phyloP scores from a whole-genome alignment of 2,888 invertebrate species.

The Campoplex nolae region DNA sequence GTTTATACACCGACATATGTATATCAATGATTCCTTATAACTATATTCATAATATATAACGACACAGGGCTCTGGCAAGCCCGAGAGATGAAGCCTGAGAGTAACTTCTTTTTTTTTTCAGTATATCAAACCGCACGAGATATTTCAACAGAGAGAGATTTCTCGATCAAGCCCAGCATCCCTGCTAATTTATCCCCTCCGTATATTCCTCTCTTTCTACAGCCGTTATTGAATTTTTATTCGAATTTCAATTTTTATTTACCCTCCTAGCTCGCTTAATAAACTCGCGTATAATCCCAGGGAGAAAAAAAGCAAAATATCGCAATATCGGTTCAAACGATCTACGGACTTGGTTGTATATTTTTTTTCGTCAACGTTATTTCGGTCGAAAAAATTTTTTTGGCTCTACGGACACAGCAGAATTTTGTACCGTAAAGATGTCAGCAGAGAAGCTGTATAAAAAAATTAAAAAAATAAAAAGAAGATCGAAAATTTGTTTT shows the following conservation, averaged over 20 bases:
- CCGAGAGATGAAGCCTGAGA: neutral
- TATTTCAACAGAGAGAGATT: conserved; percentile 19
- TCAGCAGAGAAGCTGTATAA: too few relatives aligned
- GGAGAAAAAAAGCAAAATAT: neutral
- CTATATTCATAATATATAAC: neutral
- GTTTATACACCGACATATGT: conserved; percentile 15
- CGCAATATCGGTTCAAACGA: neutral
- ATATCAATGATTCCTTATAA: neutral
- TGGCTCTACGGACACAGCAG: too few relatives aligned
- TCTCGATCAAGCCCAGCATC: neutral
- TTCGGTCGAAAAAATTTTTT: neutral
- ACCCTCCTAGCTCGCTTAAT: neutral
- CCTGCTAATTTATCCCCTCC: conserved; percentile 14
- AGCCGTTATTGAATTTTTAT: conserved; percentile 24
- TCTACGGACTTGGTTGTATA: neutral
- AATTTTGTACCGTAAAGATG: too few relatives aligned
- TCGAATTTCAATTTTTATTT: neutral
- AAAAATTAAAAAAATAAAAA: too few relatives aligned
- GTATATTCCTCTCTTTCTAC: neutral
- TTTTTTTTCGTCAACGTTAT: neutral
- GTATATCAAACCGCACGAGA: conserved; percentile 31
- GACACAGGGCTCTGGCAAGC: conserved; percentile 5
- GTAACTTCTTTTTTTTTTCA: conserved; percentile 43
- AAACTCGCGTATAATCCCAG: neutral
- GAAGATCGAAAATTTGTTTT: neutral